These are phyloP conservation scores for Carapus acus DNA, from an alignment of 2,797 vertebrate genomes.

Conservation along the genomic window DNA sequence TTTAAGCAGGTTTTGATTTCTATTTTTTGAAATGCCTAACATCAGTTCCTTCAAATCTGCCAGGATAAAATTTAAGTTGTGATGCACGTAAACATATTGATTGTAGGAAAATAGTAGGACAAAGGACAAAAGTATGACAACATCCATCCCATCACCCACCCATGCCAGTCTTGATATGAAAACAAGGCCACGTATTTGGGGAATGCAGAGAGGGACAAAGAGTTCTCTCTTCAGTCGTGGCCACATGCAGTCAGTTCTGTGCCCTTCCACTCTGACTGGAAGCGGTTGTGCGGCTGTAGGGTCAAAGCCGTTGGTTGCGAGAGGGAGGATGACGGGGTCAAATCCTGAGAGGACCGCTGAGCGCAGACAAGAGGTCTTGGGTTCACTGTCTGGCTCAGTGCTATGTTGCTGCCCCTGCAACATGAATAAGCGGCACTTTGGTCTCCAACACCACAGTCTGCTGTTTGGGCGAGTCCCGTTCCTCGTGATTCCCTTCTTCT, in stretches of 20 bases:
- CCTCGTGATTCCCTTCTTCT: conserved; percentile 31
- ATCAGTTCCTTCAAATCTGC: no score
- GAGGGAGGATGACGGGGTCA: conserved; percentile 1
- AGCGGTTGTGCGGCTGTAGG: background rate
- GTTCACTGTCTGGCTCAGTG: conserved; percentile 24
- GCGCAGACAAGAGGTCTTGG: conserved; percentile 12
- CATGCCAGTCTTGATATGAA: background rate
- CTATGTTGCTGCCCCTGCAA: conserved; percentile 48
- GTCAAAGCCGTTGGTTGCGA: background rate
- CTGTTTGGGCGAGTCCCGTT: conserved; percentile 51
- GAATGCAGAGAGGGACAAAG: conserved; percentile 22
- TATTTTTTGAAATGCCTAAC: no score
- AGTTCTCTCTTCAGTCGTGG: conserved; percentile 12
- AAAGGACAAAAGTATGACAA: no score
- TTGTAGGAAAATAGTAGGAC: no score
- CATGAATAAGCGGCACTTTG: conserved; percentile 49
- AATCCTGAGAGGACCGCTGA: conserved; percentile 40
- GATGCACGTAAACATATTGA: no score
- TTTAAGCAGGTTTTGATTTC: no score
- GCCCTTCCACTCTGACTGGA: conserved; percentile 7
- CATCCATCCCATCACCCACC: no score
- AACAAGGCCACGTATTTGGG: conserved; percentile 52
- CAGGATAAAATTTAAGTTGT: no score
- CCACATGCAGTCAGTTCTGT: conserved; percentile 13
- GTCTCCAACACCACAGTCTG: conserved; percentile 51